A percentile compares a stretch with the other conserved stretches of the same genome.
phyloP scores from a whole-genome alignment of 2,797 vertebrate species.

The Emydoidea blandingii region DNA sequence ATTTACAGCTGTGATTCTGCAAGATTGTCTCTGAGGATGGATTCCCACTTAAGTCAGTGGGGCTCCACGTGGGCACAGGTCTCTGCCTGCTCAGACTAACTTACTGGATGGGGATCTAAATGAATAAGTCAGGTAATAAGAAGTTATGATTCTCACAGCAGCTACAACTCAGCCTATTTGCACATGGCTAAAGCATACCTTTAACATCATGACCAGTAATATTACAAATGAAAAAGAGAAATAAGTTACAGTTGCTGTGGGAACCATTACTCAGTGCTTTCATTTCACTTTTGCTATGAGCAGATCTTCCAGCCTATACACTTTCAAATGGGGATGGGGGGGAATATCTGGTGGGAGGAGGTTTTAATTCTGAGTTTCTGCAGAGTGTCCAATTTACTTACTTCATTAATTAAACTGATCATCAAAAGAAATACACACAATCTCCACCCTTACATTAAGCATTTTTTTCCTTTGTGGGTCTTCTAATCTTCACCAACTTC shows the following conservation, averaged over 20 bases:
- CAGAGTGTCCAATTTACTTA: neutral
- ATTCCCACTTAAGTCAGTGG: neutral
- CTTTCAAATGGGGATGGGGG: neutral
- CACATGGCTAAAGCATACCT: neutral
- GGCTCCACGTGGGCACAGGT: neutral
- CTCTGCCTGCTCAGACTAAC: neutral
- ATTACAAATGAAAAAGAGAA: neutral
- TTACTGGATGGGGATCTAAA: neutral
- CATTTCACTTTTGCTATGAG: neutral
- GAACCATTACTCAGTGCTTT: neutral
- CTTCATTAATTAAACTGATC: neutral
- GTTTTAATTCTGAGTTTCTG: neutral
- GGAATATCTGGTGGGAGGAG: neutral
- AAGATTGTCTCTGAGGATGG: neutral
- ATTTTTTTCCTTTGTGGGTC: neutral
- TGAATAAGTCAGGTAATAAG: neutral
- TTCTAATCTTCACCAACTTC: neutral
- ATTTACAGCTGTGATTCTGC: neutral
- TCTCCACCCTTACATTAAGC: rapidly evolving
- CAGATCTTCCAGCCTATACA: neutral
- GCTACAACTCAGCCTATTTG: neutral
- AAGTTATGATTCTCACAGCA: neutral
- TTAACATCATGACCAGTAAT: rapidly evolving
- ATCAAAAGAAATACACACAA: rapidly evolving
- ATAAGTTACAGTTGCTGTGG: neutral